Base-by-base conservation (phyloP, 1,140 invertebrate species). In the Yoshiicerus persimilis region DNA sequence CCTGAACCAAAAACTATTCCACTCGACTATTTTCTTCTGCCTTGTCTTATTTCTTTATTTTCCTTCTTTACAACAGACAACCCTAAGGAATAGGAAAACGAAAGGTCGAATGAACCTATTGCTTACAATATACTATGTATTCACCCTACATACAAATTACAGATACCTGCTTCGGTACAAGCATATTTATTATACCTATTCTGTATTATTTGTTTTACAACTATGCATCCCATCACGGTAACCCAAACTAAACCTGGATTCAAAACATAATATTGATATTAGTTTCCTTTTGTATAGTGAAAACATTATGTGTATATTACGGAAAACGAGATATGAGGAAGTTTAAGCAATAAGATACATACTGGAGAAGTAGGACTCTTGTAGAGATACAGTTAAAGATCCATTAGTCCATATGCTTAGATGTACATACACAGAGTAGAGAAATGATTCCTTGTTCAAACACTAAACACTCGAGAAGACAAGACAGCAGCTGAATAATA, bases 401-500 rank as follows among this genome's bases (percentile, higher is more conserved):
- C n/a, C 64, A 70, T 10, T 30, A 70, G 27, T 56, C 47, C 4
- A 47, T 47, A 47, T 47, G n/a, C n/a, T 56, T 56, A 56, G 13
- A n/a, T 56, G 41, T 11, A 8, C 13, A 30, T 70, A n/a, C n/a
- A n/a, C n/a, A n/a, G n/a, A 32, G 10, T 10, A 34, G 30, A 80
- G 75, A 36, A 36, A 80, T 38, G 75, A 80, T 80, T 80, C 34
- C 75, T 38, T n/a, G 75, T 80, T 80, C 75, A 80, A 80, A 80
- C 62, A 66, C 62, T 66, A 23, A 66, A 66, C 75, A 80, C 30
- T 80, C 20, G 27, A 56, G 25, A 80, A 56, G 1, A 32, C 23
- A 56, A 84, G 83, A 27, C 39, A 84, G 30, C 83, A 47, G 39
- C 38, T 84, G 83, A 84, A 84, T 84, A 84, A 84, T 84, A 84